Evolutionary conservation across 35 echinoderm and acorn worm species (phyloP), one percentile per base, ranked within the genome.

Genomic region (Heliocidaris tuberculata): DNA sequence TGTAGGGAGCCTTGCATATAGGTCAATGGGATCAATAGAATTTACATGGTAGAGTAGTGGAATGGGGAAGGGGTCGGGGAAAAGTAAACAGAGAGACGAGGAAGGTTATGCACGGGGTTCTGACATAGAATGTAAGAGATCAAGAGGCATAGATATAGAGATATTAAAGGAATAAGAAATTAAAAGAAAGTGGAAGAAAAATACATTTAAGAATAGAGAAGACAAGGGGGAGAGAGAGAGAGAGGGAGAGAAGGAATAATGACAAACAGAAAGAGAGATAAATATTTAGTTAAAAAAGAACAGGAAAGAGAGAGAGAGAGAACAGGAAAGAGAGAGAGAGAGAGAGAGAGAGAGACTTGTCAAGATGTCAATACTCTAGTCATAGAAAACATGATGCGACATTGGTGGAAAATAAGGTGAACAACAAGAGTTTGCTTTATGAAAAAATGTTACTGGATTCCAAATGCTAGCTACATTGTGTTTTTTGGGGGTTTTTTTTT

Each of bases 21-120:
- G 65, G 65, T 78, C 65, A 78, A 78, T 78, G 65, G 65, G 27
- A 78, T 78, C 65, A 78, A 78, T 78, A 78, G 65, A 78, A 78
- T 78, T 78, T 78, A 78, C 65, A 78, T 78, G 65, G 27, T 78
- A 24, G 65, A n/a, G 65, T 78, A 78, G 65, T 78, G 65, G 65
- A 19, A 6, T 78, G 27, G 65, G 21, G 65, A 78, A 78, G 17
- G 65, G 27, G 65, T 78, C 8, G 65, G 24, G 17, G 21, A 78
- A 42, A 78, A 27, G 65, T 78, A 78, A 78, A n/a, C 24, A 78
- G 65, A 78, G 17, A 78, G 21, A n/a, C 6, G 8, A 19, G 65
- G 65, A 7, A 24, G 65, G 2, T 56, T 56, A 56, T 13, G 10
- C 52, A 56, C 8, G 15, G 8, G 52, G 52, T 56, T 56, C 15